phyloP scores from a whole-genome alignment of 2,113 vertebrate species.

The Pycnonotus jocosus region DNA sequence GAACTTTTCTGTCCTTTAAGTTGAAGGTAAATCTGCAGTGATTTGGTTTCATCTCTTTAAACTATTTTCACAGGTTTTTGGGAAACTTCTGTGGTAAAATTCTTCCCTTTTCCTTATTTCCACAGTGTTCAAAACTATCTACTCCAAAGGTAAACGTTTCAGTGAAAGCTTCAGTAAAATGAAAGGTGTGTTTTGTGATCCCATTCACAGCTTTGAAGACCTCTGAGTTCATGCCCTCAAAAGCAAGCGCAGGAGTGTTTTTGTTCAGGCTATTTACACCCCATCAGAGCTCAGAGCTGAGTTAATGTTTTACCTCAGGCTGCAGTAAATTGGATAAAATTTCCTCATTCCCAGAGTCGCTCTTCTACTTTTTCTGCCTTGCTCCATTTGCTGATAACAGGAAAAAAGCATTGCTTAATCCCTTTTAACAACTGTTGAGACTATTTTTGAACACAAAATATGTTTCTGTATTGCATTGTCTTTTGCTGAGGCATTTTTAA shows the following conservation, averaged over 20 bases:
- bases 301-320: neutral
- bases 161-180: neutral
- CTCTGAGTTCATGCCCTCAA: neutral
- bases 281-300: neutral
- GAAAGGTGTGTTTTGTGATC: neutral
- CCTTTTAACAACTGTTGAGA: neutral
- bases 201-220: neutral
- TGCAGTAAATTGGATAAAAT: neutral
- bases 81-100: neutral
- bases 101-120: neutral
- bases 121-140: neutral
- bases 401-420: neutral
- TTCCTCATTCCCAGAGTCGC: neutral
- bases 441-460: neutral
- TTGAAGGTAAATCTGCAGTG: neutral
- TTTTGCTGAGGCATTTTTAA: neutral
- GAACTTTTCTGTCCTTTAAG: neutral
- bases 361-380: neutral
- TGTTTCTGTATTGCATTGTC: neutral
- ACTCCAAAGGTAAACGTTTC: neutral
- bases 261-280: neutral
- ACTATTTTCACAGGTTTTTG: neutral
- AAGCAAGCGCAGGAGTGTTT: neutral
- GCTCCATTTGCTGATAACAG: neutral
- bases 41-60: neutral